A percentile compares a stretch with the other conserved stretches of the same genome.
Evolutionary conservation across 2,113 vertebrate genomes (phyloP).

Genomic region (Pterocles orientalis): DNA sequence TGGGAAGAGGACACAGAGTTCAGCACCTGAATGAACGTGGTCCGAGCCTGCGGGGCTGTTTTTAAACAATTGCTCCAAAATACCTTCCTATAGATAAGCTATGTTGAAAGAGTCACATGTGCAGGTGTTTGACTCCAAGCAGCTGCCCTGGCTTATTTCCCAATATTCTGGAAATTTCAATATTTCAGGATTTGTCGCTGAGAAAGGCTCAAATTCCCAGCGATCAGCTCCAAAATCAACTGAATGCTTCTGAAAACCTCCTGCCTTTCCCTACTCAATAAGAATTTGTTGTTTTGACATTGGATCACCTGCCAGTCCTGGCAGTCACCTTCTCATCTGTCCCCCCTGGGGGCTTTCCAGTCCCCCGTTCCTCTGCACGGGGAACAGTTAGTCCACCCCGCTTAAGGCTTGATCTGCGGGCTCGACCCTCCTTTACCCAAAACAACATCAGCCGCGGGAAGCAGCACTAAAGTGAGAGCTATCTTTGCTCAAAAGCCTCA

Average conservation of each 20-base stretch:
- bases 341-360: neutral
- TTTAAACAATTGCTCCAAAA: neutral
- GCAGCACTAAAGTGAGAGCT: neutral
- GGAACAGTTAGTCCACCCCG: neutral
- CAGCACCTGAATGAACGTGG: accelerated
- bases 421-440: neutral
- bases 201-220: neutral
- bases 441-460: neutral
- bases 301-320: neutral
- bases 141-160: neutral
- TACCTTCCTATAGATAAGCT: neutral
- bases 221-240: neutral
- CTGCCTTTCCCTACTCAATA: neutral
- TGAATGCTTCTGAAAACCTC: neutral
- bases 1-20: neutral
- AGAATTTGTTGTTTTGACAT: neutral
- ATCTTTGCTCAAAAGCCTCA: neutral
- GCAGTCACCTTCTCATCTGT: neutral
- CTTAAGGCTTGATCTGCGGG: neutral
- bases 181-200: neutral
- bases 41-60: neutral
- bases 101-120: neutral
- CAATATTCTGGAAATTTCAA: neutral
- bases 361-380: neutral
- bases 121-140: neutral